phyloP scores from a whole-genome alignment of 2,797 vertebrate species.

The Pipistrellus kuhlii region DNA sequence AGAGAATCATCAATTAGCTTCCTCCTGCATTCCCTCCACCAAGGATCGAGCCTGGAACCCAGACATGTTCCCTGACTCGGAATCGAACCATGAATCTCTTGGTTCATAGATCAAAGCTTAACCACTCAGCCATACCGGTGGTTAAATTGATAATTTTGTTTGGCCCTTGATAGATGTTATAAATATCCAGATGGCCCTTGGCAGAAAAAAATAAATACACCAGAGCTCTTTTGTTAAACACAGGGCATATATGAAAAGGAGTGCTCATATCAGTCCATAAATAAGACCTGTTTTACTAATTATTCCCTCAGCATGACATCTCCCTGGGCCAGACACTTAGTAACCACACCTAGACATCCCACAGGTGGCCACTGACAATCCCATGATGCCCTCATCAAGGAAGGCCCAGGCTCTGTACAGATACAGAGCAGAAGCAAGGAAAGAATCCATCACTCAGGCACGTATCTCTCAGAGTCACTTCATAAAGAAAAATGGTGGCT shows the following conservation, averaged over 20 bases:
- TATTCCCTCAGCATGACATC: neutral
- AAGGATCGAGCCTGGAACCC: too few species aligned
- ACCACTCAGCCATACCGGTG: too few species aligned
- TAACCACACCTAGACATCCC: neutral
- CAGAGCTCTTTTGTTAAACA: neutral
- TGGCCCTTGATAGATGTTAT: too few species aligned
- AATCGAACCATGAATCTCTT: too few species aligned
- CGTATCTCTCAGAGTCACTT: constrained; percentile 75
- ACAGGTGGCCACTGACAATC: neutral
- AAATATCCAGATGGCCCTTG: too few species aligned
- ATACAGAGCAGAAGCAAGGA: neutral
- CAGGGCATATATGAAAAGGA: neutral
- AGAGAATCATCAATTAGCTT: too few species aligned
- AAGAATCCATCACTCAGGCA: constrained; percentile 69
- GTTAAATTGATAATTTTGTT: too few species aligned
- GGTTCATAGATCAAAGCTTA: too few species aligned
- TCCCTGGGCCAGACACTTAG: neutral
- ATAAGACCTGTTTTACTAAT: neutral
- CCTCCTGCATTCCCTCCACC: too few species aligned
- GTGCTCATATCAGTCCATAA: neutral
- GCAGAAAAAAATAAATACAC: neutral
- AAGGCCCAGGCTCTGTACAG: neutral
- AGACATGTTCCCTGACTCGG: too few species aligned
- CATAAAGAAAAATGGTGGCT: constrained; percentile 79
- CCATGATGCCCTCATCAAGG: neutral